phyloP scores from a whole-genome alignment of 2,888 invertebrate species.

The Eueremaeus valkanovi region DNA sequence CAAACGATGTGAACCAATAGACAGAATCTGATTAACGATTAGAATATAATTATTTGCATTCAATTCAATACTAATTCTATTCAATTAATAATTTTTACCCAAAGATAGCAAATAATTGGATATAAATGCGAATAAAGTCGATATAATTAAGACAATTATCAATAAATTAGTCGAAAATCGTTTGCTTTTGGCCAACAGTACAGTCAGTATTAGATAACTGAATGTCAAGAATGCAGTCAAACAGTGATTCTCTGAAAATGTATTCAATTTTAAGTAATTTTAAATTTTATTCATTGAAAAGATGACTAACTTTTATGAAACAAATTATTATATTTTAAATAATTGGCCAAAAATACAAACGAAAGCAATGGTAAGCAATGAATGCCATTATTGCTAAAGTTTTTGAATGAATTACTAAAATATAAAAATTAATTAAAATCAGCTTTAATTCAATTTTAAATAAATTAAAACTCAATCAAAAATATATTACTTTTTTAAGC shows the following conservation, averaged over 20 bases:
- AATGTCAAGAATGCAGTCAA: neutral
- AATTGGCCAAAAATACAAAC: constrained; percentile 5
- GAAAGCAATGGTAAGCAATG: constrained; percentile 19
- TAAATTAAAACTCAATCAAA: no score
- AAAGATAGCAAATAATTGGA: neutral
- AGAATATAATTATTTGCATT: neutral
- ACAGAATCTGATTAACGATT: neutral
- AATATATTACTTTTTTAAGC: no score
- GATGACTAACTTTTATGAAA: neutral
- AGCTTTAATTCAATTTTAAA: no score
- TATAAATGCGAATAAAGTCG: neutral
- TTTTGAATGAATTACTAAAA: no score
- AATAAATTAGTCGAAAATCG: neutral
- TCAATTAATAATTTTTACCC: neutral
- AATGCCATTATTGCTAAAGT: no score
- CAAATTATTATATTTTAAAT: neutral
- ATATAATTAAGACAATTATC: neutral
- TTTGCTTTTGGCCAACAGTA: neutral
- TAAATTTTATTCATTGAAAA: neutral
- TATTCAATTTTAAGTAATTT: neutral
- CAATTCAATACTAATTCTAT: neutral
- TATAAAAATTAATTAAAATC: no score
- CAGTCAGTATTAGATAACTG: neutral
- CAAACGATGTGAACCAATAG: neutral
- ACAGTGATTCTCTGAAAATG: neutral